Conservation (phyloP, 1,140 invertebrate genomes). For the Drosophila parvula region DNA sequence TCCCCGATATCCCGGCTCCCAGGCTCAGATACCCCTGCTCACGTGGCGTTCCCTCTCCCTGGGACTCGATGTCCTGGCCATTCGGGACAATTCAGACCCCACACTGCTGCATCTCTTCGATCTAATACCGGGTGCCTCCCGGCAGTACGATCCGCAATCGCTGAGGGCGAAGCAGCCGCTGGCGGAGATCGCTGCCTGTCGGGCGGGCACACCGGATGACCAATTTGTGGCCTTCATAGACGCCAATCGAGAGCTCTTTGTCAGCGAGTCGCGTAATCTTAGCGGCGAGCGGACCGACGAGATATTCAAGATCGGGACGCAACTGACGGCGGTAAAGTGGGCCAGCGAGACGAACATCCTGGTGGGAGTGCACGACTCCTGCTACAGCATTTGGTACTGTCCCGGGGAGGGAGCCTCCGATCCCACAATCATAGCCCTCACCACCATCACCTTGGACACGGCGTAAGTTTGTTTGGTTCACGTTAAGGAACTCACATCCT, state of each 20-base stretch:
- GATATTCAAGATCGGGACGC: slow-evolving; percentile 90
- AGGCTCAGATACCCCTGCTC: slow-evolving; percentile 81
- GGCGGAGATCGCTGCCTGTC: slow-evolving; percentile 89
- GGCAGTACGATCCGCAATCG: slow-evolving; percentile 87
- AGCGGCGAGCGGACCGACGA: slow-evolving; percentile 60
- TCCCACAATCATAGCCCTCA: slow-evolving; percentile 87
- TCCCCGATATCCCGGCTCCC: slow-evolving; percentile 90
- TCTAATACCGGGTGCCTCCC: slow-evolving; percentile 89
- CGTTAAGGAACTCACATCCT: no score
- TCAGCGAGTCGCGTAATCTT: slow-evolving; percentile 87
- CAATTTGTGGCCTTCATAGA: slow-evolving; percentile 92
- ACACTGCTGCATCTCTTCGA: slow-evolving; percentile 93
- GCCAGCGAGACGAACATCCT: slow-evolving; percentile 93
- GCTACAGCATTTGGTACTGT: slow-evolving; percentile 94
- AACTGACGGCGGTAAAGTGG: slow-evolving; percentile 93
- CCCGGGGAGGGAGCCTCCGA: slow-evolving; percentile 91
- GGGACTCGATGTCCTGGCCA: slow-evolving; percentile 91
- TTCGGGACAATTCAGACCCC: slow-evolving; percentile 90
- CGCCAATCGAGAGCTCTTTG: slow-evolving; percentile 91
- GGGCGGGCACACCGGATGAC: slow-evolving; percentile 88
- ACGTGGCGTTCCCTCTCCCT: slow-evolving; percentile 89
- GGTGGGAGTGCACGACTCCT: slow-evolving; percentile 92
- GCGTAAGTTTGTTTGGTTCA: slow-evolving; percentile 85
- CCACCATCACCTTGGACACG: slow-evolving; percentile 84
- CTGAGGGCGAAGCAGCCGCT: slow-evolving; percentile 87